phyloP scores from a whole-genome alignment of 1,140 invertebrate species.

The Anastatus disparis region DNA sequence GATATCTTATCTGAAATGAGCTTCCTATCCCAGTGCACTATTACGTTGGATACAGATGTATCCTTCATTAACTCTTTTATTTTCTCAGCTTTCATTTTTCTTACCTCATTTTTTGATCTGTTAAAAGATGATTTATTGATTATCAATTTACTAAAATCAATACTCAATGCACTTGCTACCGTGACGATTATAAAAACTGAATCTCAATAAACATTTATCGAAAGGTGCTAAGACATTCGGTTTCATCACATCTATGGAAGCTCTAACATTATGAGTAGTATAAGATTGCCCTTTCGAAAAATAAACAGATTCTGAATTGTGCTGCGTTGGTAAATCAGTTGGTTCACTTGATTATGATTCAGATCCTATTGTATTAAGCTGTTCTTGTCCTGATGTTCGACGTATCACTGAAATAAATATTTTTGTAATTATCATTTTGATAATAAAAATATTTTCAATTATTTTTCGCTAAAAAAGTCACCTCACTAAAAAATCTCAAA shows the following conservation, averaged over 20 bases:
- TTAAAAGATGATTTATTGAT: conserved; percentile 30
- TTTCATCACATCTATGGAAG: background rate
- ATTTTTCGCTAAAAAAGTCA: too few relatives aligned
- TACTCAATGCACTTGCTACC: conserved; percentile 14
- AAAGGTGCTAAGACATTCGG: background rate
- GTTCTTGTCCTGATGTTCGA: too few relatives aligned
- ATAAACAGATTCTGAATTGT: too few relatives aligned
- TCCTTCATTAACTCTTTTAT: conserved; percentile 19
- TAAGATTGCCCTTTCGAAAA: too few relatives aligned
- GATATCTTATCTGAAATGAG: conserved; percentile 19
- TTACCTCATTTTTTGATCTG: conserved; percentile 16
- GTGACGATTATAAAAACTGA: conserved; percentile 7
- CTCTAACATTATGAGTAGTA: too few relatives aligned
- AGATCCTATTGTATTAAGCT: too few relatives aligned
- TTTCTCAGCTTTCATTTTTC: conserved; percentile 28
- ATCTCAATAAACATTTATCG: conserved; percentile 10
- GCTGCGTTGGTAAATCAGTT: too few relatives aligned
- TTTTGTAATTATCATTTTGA: too few relatives aligned
- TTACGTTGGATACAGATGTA: conserved; percentile 3
- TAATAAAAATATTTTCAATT: too few relatives aligned
- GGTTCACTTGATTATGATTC: too few relatives aligned
- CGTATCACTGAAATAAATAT: too few relatives aligned
- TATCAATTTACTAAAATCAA: conserved; percentile 1
- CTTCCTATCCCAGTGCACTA: conserved; percentile 38
- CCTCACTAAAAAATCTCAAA: too few relatives aligned